Conservation (phyloP, 2,113 vertebrate species). For the Marmota monax region DNA sequence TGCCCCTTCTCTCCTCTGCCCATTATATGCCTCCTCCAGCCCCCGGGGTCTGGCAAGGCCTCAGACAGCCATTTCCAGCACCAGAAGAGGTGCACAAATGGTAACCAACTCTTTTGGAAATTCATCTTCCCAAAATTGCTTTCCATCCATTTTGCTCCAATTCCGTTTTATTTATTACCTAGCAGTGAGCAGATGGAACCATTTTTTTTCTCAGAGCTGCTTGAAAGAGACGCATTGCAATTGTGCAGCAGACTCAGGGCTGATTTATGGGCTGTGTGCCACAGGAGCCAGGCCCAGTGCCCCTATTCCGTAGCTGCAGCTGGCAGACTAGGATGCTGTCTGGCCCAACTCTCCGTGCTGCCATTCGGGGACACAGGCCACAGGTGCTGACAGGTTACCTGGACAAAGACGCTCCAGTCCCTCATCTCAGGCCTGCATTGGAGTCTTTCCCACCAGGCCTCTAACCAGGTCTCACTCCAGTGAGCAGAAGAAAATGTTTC, state of each 20-base stretch:
- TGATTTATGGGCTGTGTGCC: conserved; percentile 83
- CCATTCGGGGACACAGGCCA: conserved; percentile 63
- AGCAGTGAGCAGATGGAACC: conserved; percentile 84
- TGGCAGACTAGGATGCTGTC: conserved; percentile 32
- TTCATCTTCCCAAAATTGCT: conserved; percentile 78
- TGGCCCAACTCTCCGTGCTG: neutral
- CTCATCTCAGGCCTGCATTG: neutral
- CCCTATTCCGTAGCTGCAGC: conserved; percentile 39
- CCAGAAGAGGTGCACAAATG: conserved; percentile 22
- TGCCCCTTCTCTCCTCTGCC: neutral
- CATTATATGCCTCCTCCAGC: neutral
- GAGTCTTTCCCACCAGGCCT: neutral
- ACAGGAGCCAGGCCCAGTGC: conserved; percentile 7
- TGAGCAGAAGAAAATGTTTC: conserved; percentile 52
- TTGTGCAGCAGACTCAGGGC: conserved; percentile 59
- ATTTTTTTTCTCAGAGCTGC: conserved; percentile 82
- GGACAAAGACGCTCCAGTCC: neutral
- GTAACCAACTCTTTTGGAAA: conserved; percentile 75
- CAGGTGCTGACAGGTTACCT: conserved; percentile 44
- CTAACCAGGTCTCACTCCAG: conserved; percentile 37
- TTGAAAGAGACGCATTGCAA: conserved; percentile 79
- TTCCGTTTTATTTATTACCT: conserved; percentile 84
- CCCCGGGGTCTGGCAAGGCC: neutral
- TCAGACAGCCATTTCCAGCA: neutral
- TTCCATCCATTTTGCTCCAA: conserved; percentile 83